These are phyloP conservation scores for Oscheius sp. DNA, from an alignment of 2,888 invertebrate species.

Conservation along the genomic window DNA sequence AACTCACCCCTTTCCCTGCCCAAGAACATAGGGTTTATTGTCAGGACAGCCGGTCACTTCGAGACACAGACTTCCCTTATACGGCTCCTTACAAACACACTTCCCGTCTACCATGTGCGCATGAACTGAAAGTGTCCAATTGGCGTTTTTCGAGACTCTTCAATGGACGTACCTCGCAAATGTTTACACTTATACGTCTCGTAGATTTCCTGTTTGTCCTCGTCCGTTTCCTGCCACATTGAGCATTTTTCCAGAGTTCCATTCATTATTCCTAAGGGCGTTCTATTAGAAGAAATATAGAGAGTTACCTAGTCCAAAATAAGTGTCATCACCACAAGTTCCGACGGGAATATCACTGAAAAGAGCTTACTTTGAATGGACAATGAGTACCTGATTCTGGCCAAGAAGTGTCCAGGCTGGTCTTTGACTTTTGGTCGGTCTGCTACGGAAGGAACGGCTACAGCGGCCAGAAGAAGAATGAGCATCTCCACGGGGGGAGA, in stretches of 20 bases:
- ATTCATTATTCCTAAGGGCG: conserved; percentile 57
- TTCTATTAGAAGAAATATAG: too few species aligned
- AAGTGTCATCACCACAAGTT: conserved; percentile 51
- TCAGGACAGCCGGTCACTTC: conserved; percentile 63
- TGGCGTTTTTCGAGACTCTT: conserved; percentile 14
- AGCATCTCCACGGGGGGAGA: conserved; percentile 20
- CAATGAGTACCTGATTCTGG: conserved; percentile 43
- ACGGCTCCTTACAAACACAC: conserved; percentile 62
- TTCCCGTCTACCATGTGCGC: conserved; percentile 54
- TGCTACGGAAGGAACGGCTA: conserved; percentile 25
- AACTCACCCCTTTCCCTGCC: conserved; percentile 54
- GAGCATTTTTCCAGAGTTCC: conserved; percentile 66
- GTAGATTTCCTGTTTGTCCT: conserved; percentile 56
- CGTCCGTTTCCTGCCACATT: conserved; percentile 49
- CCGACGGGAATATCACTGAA: conserved; percentile 53
- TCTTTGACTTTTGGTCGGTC: conserved; percentile 54
- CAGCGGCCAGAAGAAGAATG: conserved; percentile 21
- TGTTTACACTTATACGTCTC: conserved; percentile 68
- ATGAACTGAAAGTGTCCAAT: conserved; percentile 49
- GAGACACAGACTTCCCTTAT: conserved; percentile 68
- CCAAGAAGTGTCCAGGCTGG: conserved; percentile 42
- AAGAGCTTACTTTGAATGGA: background rate
- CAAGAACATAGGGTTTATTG: conserved; percentile 44
- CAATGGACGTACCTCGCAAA: conserved; percentile 51
- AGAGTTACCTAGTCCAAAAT: conserved; percentile 43